Evolutionary conservation across 2,797 vertebrate genomes (phyloP).

Genomic region (Protosalanx chinensis): DNA sequence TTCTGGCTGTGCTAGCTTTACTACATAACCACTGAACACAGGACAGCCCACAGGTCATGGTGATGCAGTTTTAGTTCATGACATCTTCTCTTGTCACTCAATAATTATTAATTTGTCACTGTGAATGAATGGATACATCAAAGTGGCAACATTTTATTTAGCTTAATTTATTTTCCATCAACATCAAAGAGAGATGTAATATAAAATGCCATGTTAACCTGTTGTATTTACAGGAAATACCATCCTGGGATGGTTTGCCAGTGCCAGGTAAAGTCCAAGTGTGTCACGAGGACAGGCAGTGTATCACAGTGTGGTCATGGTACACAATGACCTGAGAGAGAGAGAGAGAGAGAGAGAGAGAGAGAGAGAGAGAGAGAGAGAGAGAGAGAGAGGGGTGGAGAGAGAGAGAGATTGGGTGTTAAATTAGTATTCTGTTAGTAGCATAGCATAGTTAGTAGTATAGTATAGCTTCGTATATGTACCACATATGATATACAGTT

Average conservation of each 20-base stretch:
- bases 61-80: background rate
- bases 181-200: no score
- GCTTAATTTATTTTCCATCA: no score
- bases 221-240: background rate
- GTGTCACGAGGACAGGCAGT: constrained; percentile 15
- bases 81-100: background rate
- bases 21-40: background rate
- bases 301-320: background rate
- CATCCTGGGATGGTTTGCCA: background rate
- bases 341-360: background rate
- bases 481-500: no score
- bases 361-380: no score
- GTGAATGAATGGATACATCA: background rate
- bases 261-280: constrained; percentile 35
- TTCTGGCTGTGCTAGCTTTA: background rate
- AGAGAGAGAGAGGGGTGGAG: no score
- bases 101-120: background rate
- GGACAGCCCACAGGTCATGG: background rate
- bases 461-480: no score
- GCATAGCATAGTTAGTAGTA: no score
- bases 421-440: no score
- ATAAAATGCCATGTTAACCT: background rate
- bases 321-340: background rate
- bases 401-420: no score
- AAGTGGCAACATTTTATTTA: background rate